Evolutionary conservation across 1,140 invertebrate genomes (phyloP), one percentile per base, ranked within the genome.

Genomic region (Scaptomyza graminum): DNA sequence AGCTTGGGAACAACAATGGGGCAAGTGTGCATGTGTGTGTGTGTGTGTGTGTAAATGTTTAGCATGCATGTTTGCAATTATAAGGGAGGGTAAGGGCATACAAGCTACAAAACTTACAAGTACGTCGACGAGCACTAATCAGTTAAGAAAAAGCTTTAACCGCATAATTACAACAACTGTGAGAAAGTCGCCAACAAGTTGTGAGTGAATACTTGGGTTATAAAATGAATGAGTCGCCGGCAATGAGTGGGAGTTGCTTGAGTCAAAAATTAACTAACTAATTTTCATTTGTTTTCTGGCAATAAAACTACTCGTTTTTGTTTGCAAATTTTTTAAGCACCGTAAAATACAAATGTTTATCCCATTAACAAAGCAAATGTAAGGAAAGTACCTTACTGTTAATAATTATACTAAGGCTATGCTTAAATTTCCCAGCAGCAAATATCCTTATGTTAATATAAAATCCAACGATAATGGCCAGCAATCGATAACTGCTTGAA

Each of bases 51-150:
- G 74, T 85, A 77, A 78, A 74, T 81, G 78, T 74, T 74, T 73
- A 64, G 72, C 83, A 88, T 90, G 83, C 83, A 90, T 89, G 84
- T 68, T 76, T 73, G 65, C 83, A 66, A 90, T 90, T 90, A 88
- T 84, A 79, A 74, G 85, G 82, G 81, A 81, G 62, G 77, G 81
- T 72, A 64, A 74, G 74, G 77, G 74, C 62, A 59, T 62, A n/a
- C 43, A 28, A 56, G 49, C 37, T 18, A 41, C 55, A 43, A 34
- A 34, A 34, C 31, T 34, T 25, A 43, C 15, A 47, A 18, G 31
- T 5, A 34, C 37, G 25, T 44, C 51, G n/a, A 12, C 34, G 63
- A 47, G 56, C 64, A 87, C 51, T 82, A 82, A 87, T 87, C 83
- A 81, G 79, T 68, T 51, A 54, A 77, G 37, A 88, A 83, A 87